Evolutionary conservation across 2,113 vertebrate species (phyloP).

Genomic region (Thunnus maccoyii): DNA sequence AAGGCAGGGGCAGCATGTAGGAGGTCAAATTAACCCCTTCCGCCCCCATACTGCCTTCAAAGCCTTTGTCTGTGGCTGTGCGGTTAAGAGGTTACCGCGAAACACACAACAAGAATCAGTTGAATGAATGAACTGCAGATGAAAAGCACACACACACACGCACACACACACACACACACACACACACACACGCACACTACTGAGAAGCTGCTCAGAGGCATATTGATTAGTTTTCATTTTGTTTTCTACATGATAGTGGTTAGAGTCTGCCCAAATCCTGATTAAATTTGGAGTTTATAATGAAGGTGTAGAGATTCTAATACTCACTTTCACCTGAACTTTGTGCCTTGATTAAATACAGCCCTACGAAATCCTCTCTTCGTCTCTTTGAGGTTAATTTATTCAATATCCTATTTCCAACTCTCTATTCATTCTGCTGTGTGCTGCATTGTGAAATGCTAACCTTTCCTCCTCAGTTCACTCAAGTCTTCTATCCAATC

Average conservation of each 20-base stretch:
- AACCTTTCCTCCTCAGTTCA: constrained; percentile 3
- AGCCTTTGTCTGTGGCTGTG: constrained; percentile 26
- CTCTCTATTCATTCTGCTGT: constrained; percentile 9
- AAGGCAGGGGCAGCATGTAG: constrained; percentile 51
- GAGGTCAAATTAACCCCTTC: constrained; percentile 69
- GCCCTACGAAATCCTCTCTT: background rate
- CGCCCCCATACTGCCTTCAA: constrained; percentile 26
- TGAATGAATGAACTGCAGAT: constrained; percentile 19
- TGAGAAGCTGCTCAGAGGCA: constrained; percentile 9
- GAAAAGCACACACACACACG: constrained; percentile 1
- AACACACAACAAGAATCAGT: constrained; percentile 22
- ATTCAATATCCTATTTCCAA: constrained; percentile 29
- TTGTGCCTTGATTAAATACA: constrained; percentile 1
- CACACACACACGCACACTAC: background rate
- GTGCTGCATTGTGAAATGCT: background rate
- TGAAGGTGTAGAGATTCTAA: constrained; percentile 17
- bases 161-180: no score
- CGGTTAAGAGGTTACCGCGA: constrained; percentile 42
- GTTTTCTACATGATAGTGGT: background rate
- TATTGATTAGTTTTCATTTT: constrained; percentile 26
- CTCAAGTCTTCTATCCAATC: background rate
- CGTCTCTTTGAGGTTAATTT: background rate
- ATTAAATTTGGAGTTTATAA: constrained; percentile 36
- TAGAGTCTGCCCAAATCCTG: background rate
- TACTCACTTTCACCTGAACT: constrained; percentile 12